Evolutionary conservation across 1,140 invertebrate species (phyloP).

Genomic region (Mactra quadrangularis): DNA sequence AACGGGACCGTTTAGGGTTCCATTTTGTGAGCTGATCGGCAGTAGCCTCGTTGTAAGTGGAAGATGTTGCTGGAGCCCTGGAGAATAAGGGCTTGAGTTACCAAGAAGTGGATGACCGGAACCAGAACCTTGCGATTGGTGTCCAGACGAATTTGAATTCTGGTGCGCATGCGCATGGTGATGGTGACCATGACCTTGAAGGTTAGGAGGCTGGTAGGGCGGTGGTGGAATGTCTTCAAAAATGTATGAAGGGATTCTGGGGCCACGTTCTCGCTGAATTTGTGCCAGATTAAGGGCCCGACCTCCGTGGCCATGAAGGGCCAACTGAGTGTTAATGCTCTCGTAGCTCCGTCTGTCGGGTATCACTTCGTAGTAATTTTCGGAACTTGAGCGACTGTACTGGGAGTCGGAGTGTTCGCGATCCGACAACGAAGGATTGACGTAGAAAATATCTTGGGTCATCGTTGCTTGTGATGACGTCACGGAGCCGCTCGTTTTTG

Average conservation of each 20-base stretch:
- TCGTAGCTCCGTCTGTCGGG: conserved; percentile 80
- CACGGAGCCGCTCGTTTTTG: conserved; percentile 74
- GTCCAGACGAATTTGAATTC: conserved; percentile 26
- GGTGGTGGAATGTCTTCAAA: conserved; percentile 80
- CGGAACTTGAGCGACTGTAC: conserved; percentile 78
- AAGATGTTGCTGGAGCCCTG: conserved; percentile 43
- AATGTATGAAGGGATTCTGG: conserved; percentile 71
- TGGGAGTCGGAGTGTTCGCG: conserved; percentile 74
- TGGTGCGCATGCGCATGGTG: conserved; percentile 36
- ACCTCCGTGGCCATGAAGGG: conserved; percentile 64
- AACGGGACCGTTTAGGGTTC: conserved; percentile 21
- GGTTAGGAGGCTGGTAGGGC: conserved; percentile 76
- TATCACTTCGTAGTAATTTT: conserved; percentile 82
- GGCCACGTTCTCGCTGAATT: conserved; percentile 57
- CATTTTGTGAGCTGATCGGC: conserved; percentile 38
- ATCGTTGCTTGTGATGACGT: conserved; percentile 81
- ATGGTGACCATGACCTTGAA: conserved; percentile 48
- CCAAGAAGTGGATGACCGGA: conserved; percentile 48
- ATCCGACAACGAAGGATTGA: conserved; percentile 80
- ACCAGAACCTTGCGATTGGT: conserved; percentile 55
- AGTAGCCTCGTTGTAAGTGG: conserved; percentile 31
- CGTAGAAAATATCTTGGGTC: conserved; percentile 82
- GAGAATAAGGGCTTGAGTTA: conserved; percentile 33
- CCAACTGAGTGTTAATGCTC: conserved; percentile 78
- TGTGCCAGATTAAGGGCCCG: conserved; percentile 60